Evolutionary conservation across 2,113 vertebrate species (phyloP), one percentile per base, ranked within the genome.

Genomic region (Sitta europaea): DNA sequence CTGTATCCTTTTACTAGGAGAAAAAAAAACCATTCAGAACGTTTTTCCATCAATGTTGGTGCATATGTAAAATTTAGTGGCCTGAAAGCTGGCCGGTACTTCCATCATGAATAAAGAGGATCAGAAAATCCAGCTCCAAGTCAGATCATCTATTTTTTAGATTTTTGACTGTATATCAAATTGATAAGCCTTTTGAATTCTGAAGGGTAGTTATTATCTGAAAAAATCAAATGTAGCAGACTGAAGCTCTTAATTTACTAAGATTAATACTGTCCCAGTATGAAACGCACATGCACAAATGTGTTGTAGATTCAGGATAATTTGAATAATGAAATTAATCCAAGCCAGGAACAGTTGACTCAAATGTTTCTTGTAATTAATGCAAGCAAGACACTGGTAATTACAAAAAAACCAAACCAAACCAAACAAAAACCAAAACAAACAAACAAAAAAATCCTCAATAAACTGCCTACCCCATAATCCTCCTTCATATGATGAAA

Each of bases 301-400:
- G 61, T 95, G 92, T 96, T 95, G 88, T 86, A 94, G 96, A 92
- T 94, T 95, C 92, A 86, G 74, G 74, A 91, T 93, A 91, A 91
- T 92, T 96, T 96, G 92, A 96, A 88, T 95, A 11, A 91, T 95
- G 47, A 95, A 90, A 91, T 92, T 94, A 93, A 87, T 88, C 51
- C 43, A 84, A 94, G 67, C 67, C 94, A 90, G 81, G 89, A 94
- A 92, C 45, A 86, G 83, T 82, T 96, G 92, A 93, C 79, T 96
- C 87, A 89, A 94, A 83, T 95, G 77, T 96, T 95, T 96, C 79
- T 92, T 93, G 53, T 95, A 95, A 96, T 97, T 93, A 96, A 95
- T 90, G 73, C 74, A 95, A 92, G 66, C 55, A 96, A 95, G 92
- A 86, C 78, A 74, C 38, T 73, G 48, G 67, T 94, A 94, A 94